Conservation (phyloP, 2,888 invertebrate species). For the Drosophila kanekoi region DNA sequence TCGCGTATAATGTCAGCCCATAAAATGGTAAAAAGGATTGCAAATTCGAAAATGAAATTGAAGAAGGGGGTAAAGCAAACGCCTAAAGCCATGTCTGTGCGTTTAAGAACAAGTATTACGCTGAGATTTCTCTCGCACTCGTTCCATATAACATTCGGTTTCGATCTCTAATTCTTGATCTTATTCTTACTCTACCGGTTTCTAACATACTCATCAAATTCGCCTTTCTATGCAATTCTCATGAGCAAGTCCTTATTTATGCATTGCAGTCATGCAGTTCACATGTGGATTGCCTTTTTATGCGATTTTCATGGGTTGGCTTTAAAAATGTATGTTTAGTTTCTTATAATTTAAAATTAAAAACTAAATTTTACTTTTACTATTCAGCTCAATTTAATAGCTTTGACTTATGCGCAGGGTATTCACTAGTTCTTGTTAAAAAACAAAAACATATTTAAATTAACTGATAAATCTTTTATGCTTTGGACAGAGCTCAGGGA, state of each 20-base stretch:
- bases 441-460: constrained; percentile 40
- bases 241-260: not conserved
- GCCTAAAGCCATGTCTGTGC: not conserved
- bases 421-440: not conserved
- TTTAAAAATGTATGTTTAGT: no score
- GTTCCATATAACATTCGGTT: no score
- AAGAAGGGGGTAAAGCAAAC: not conserved
- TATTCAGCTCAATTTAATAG: no score
- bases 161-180: no score
- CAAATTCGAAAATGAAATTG: constrained; percentile 1
- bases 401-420: not conserved
- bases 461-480: constrained; percentile 46
- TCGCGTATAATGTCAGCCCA: not conserved
- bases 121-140: no score
- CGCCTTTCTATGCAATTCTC: constrained; percentile 1
- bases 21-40: constrained; percentile 1
- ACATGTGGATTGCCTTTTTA: not conserved
- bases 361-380: not conserved
- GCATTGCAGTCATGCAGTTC: not conserved
- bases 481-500: constrained; percentile 8
- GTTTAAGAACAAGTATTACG: no score
- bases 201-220: no score
- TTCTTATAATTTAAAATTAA: no score
- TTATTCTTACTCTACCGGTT: no score
- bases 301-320: not conserved